phyloP scores from a whole-genome alignment of 1,140 invertebrate genomes.

The Aphis craccivora region DNA sequence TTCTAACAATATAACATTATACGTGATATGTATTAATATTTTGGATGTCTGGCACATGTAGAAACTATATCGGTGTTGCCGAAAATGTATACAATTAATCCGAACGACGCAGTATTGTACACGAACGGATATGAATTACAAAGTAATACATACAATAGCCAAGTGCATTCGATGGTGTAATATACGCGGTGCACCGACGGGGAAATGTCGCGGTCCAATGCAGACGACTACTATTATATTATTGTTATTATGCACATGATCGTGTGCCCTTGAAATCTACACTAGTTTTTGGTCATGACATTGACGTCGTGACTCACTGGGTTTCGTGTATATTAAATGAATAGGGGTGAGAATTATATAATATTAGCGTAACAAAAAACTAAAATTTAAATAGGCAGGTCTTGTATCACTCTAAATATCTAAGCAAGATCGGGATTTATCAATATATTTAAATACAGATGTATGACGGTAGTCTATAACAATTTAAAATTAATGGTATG shows the following conservation, averaged over 20 bases:
- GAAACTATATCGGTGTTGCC: background rate
- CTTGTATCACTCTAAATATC: background rate
- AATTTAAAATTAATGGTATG: background rate
- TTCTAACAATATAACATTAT: background rate
- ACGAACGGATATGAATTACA: background rate
- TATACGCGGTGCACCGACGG: background rate
- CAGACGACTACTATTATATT: background rate
- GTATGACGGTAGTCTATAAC: background rate
- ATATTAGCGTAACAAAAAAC: background rate
- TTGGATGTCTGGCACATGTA: background rate
- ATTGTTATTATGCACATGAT: background rate
- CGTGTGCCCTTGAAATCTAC: constrained; percentile 32
- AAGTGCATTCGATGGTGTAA: background rate
- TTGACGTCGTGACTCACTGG: background rate
- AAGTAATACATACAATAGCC: background rate
- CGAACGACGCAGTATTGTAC: background rate
- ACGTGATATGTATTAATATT: constrained; percentile 1
- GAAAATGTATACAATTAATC: background rate
- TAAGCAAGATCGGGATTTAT: background rate
- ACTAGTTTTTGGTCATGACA: constrained; percentile 30
- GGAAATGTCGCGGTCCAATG: constrained; percentile 19
- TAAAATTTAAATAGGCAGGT: background rate
- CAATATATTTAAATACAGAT: background rate
- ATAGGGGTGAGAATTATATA: background rate
- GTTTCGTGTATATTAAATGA: background rate